Evolutionary conservation across 2,797 vertebrate genomes (phyloP).

Genomic region (Pelobates cultripes): DNA sequence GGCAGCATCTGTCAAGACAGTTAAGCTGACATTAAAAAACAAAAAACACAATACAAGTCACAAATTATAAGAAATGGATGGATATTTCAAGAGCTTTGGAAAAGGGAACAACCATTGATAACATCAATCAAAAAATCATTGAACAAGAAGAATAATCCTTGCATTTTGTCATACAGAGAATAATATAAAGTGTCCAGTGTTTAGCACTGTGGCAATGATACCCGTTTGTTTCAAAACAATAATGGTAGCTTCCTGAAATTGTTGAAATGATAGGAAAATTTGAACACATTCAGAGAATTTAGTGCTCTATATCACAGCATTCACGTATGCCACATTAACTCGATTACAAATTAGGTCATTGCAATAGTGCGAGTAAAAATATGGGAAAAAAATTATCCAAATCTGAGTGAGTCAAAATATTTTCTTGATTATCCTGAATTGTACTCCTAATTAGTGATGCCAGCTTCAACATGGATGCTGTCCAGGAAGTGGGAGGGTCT

Average conservation of each 20-base stretch:
- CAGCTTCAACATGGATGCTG: no score
- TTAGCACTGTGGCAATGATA: no score
- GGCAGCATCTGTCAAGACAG: no score
- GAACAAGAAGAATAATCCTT: not conserved
- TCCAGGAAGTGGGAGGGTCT: no score
- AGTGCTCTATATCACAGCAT: not conserved
- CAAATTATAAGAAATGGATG: not conserved
- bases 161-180: not conserved
- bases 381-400: not conserved
- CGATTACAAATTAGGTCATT: not conserved
- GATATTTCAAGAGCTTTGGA: not conserved
- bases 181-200: no score
- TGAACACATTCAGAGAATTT: not conserved
- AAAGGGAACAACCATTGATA: slow-evolving; percentile 1
- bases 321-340: not conserved
- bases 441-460: no score
- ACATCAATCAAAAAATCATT: slow-evolving; percentile 2
- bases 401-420: not conserved
- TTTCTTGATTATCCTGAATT: not conserved
- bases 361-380: not conserved
- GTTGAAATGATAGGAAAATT: no score
- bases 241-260: not conserved
- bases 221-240: no score
- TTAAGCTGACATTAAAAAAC: not conserved
- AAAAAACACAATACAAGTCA: not conserved